A percentile compares a stretch with the other conserved stretches of the same genome.
Conservation (phyloP, 2,113 vertebrate species). For the Bufo gargarizans region DNA sequence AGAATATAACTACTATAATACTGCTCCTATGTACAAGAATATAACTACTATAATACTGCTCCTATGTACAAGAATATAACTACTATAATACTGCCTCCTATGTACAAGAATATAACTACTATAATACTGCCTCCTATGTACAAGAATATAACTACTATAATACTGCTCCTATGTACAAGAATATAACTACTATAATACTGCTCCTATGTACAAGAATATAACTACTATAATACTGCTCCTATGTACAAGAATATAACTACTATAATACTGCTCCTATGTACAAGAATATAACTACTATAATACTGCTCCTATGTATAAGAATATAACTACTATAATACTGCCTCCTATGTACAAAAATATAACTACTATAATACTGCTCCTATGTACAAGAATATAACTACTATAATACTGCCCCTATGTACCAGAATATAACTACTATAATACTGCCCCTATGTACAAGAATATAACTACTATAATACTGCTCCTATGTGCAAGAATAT, state of each 20-base stretch:
- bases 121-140: constrained; percentile 1
- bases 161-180: background rate
- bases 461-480: no score
- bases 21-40: background rate
- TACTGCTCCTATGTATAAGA: background rate
- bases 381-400: background rate
- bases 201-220: no score
- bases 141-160: constrained; percentile 16
- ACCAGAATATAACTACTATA: constrained; percentile 9
- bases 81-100: background rate
- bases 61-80: background rate
- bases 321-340: background rate
- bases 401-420: constrained; percentile 5
- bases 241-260: background rate
- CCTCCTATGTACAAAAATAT: no score
- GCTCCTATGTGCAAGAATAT: no score
- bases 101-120: background rate
- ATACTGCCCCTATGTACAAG: background rate
- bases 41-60: no score
- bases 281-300: background rate
- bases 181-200: no score
- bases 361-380: no score
- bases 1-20: no score
- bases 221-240: background rate
- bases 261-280: background rate